Base-by-base conservation (phyloP, 2,113 vertebrate species). In the Callospermophilus lateralis region DNA sequence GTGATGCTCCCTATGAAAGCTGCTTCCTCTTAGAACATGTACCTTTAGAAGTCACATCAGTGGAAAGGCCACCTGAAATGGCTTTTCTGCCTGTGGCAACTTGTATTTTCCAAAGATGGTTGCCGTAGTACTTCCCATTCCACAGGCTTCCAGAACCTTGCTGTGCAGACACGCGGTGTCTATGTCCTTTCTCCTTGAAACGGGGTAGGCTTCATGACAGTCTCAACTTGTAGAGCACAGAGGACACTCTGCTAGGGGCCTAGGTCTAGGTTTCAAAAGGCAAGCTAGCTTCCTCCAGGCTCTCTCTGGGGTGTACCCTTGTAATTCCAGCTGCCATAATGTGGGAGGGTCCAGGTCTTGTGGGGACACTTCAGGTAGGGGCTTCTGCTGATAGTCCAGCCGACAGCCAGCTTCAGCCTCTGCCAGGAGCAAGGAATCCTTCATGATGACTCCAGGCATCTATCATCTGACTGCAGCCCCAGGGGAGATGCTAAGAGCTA, bases 141-240 rank as follows among this genome's bases (percentile, higher is more conserved):
- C 19, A 51, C 0, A 0, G 37, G 65, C 76, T 24, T 37, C 84
- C 55, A 30, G 48, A 48, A 17, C 11, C 17, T n/a, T 28, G 20
- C 34, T 0, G 28, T 2, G 13, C 72, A 63, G 63, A 51, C 37
- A 30, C 12, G 37, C 1, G 1, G 30, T 5, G 9, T 39, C 45
- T 34, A 1, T 20, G 58, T 72, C 72, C 9, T 9, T 58, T 76
- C 63, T 20, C 76, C 37, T 63, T 30, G 63, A 72, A 73, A 51
- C 22, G 24, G 30, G 37, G 24, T 8, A 22, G 45, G 28, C 17
- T 84, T 68, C 11, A 8, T 9, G 12, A 53, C 28, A 30, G 22
- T 78, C 39, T 72, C 24, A 55, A 9, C 45, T 34, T 30, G 77
- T 4, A 39, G 48, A 37, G 86, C 19, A 8, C 74, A 2, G 1